Evolutionary conservation across 2,888 invertebrate species (phyloP), one percentile per base, ranked within the genome.

Genomic region (Leptopterna dolabrata): DNA sequence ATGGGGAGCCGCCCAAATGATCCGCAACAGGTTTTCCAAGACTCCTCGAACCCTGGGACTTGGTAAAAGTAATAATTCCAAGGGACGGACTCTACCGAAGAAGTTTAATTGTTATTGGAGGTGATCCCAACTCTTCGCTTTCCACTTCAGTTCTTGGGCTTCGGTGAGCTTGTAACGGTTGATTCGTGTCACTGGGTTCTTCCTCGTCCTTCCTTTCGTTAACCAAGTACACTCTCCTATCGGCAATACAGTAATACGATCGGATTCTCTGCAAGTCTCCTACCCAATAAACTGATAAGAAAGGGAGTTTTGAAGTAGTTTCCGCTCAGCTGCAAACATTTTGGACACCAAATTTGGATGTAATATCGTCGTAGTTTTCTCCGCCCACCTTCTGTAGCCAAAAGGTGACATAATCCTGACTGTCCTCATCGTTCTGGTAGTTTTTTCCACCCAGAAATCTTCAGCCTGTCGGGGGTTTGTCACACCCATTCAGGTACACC

Each of bases 1-100:
- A 81, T 81, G 81, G 81, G 81, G 81, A n/a, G 29, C 81, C 81
- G n/a, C 27, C 81, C 81, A 55, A 81, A 81, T 81, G 29, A 51
- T 45, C 81, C 29, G 81, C 81, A 81, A 81, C 81, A 81, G 81
- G 81, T 81, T 81, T 47, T 63, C 19, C n/a, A 27, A 51, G 41
- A 45, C 73, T 73, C 73, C 16, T 36, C 36, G 73, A n/a, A 73
- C 6, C 41, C 73, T 36, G n/a, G 41, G 63, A 63, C 63, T 63
- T 24, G 24, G n/a, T 41, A 41, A 73, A 36, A 73, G 73, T 73
- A 36, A 73, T 73, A 73, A 63, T 63, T 73, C 41, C 73, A 16
- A 30, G 19, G 73, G 36, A 30, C 29, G 27, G 13, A 30, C 71
- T 30, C 27, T 27, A 27, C 73, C 41, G 30, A 41, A 41, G 19